These are phyloP conservation scores for Mastomys natalensis DNA, from an alignment of 2,113 vertebrate genomes.

Conservation along the genomic window DNA sequence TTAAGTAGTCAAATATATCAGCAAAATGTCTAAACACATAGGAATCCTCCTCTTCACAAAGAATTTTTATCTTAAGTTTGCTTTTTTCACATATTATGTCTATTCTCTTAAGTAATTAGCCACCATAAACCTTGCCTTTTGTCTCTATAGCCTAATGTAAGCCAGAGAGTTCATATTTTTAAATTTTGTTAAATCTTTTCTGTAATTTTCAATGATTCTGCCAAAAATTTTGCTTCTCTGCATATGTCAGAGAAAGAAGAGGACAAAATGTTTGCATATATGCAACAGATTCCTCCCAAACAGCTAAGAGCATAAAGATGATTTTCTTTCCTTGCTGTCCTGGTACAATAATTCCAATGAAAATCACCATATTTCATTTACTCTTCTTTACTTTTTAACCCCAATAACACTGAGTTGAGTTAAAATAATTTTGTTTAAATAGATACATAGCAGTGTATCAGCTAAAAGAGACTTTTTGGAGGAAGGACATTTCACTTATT, in stretches of 20 bases:
- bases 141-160: background rate
- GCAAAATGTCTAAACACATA: background rate
- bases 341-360: background rate
- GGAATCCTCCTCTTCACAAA: background rate
- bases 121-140: background rate
- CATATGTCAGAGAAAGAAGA: background rate
- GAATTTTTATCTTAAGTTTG: background rate
- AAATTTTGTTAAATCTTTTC: background rate
- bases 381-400: background rate
- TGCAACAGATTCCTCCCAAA: background rate
- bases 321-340: background rate
- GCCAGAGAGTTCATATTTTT: constrained; percentile 7
- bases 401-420: background rate
- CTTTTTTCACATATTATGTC: background rate
- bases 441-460: background rate
- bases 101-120: background rate
- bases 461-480: background rate
- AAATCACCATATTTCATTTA: background rate
- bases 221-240: background rate
- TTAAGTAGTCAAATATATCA: background rate
- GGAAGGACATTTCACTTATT: background rate
- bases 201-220: background rate
- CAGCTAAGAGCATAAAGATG: background rate
- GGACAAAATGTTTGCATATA: background rate
- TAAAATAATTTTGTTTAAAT: background rate